Conservation (phyloP, 1,140 invertebrate species). For the Drosophila asahinai region DNA sequence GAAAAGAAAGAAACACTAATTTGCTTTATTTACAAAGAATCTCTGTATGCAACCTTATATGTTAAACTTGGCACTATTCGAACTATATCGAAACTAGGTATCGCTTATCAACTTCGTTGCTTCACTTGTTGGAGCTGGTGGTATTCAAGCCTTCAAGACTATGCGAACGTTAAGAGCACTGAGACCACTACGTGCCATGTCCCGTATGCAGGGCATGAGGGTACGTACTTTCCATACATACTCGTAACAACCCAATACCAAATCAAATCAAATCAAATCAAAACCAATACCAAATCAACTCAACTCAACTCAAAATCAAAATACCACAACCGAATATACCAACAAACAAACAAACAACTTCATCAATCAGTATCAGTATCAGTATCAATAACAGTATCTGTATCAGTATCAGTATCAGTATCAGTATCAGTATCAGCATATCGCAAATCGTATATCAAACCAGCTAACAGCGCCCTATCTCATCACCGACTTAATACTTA, state of each 20-base stretch:
- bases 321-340: slow-evolving; percentile 43
- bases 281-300: slow-evolving; percentile 45
- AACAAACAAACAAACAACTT: slow-evolving; percentile 36
- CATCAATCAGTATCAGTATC: slow-evolving; percentile 38
- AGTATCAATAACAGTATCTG: slow-evolving; percentile 31
- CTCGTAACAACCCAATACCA: slow-evolving; percentile 46
- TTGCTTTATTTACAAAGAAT: slow-evolving; percentile 42
- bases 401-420: slow-evolving; percentile 12
- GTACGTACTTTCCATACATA: slow-evolving; percentile 89
- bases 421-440: slow-evolving; percentile 49
- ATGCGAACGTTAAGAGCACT: slow-evolving; percentile 98
- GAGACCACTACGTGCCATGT: slow-evolving; percentile 97
- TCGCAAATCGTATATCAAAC: slow-evolving; percentile 63
- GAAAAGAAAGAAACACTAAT: slow-evolving; percentile 32
- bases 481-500: slow-evolving; percentile 17
- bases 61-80: slow-evolving; percentile 83
- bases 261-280: slow-evolving; percentile 27
- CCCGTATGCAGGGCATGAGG: slow-evolving; percentile 99
- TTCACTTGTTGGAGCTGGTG: slow-evolving; percentile 95
- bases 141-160: slow-evolving; percentile 99
- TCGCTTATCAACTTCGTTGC: slow-evolving; percentile 99
- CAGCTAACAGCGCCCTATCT: slow-evolving; percentile 37
- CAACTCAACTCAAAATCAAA: slow-evolving; percentile 42
- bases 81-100: slow-evolving; percentile 89
- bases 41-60: slow-evolving; percentile 47